Conservation (phyloP, 1,140 invertebrate species). For the Saccostrea glomerata region DNA sequence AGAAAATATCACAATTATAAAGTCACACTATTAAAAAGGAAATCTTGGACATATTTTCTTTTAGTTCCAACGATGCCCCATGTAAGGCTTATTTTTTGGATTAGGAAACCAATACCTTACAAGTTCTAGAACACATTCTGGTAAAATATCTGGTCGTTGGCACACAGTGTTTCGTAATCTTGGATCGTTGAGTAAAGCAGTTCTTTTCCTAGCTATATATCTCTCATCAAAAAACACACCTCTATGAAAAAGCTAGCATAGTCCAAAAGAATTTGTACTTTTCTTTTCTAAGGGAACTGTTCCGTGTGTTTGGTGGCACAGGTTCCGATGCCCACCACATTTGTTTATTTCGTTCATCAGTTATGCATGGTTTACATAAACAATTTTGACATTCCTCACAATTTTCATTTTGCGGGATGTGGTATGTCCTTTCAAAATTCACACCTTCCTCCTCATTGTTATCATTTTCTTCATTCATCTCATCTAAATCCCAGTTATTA, state of each 20-base stretch:
- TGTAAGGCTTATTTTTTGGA: background rate
- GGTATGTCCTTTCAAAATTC: constrained; percentile 2
- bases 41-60: background rate
- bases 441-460: background rate
- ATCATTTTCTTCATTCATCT: background rate
- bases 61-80: background rate
- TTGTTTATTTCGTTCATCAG: background rate
- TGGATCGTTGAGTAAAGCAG: background rate
- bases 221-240: background rate
- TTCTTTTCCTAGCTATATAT: background rate
- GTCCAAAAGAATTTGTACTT: constrained; percentile 1
- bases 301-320: background rate
- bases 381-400: background rate
- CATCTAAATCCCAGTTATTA: background rate
- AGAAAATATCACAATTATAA: too few species aligned
- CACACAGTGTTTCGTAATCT: background rate
- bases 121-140: background rate
- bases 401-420: background rate
- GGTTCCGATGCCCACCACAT: background rate
- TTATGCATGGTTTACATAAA: background rate
- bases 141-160: background rate
- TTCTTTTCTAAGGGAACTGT: constrained; percentile 10
- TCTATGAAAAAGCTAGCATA: background rate
- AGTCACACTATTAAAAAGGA: too few species aligned
- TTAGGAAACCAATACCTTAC: background rate